Base-by-base conservation (phyloP, 2,797 vertebrate genomes). In the Arctocebus calabarensis region DNA sequence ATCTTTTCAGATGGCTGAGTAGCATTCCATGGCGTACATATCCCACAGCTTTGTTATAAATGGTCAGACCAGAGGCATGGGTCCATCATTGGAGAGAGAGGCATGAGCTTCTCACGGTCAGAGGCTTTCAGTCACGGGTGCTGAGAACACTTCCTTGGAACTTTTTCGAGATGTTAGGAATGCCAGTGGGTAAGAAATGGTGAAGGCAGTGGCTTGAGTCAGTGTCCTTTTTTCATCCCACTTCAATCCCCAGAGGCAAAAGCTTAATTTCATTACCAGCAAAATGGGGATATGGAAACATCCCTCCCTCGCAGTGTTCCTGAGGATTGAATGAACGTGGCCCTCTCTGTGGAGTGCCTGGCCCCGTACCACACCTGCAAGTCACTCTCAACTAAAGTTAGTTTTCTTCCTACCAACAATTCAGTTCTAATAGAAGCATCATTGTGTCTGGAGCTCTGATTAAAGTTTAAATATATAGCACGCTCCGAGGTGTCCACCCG, bases 401-500 rank as follows among this genome's bases (percentile, higher is more conserved):
- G 6, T 70, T 64, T 7, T 96, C 13, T 68, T 32, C 82, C 85
- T 10, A 27, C 20, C 25, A 81, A 75, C 4, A 77, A 59, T 83
- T 75, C 22, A 27, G 23, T 48, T 94, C 20, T 37, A 45, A 83
- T 37, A 59, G 32, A 40, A 95, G 66, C 57, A 68, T 74, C 3
- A 2, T 52, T 78, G 29, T 61, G 40, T 29, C 27, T 52, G 45
- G 55, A 87, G 19, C 40, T 78, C 81, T 68, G 77, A 93, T 88
- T 93, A 95, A 96, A 87, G 93, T 90, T 95, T 93, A 95, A 94
- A 93, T 84, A 89, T 19, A 57, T 77, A 74, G 61, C 1, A 1
- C 68, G 9, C 68, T 93, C 43, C 17, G 78, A 83, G 81, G 13
- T 93, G n/a, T 85, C 84, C 40, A 66, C 64, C 34, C 79, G 73